phyloP scores from a whole-genome alignment of 2,888 invertebrate genomes.

The Morinoia aosen region DNA sequence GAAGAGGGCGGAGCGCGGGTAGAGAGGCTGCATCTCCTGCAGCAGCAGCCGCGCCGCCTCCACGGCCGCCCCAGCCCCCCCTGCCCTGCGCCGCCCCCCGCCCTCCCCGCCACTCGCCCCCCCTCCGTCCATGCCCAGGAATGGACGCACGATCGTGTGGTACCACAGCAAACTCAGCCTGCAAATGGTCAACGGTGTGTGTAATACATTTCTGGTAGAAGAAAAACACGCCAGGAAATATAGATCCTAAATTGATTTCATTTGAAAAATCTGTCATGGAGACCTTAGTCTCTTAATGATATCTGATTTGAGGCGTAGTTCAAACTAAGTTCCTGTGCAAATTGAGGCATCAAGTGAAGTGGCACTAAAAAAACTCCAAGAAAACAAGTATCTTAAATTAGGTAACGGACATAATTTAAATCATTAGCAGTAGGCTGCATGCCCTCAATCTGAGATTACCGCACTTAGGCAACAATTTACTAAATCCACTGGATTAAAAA shows the following conservation, averaged over 20 bases:
- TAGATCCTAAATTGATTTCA: neutral
- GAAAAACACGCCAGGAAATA: neutral
- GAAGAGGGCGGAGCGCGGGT: constrained; percentile 78
- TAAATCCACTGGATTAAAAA: no score
- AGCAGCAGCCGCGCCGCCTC: constrained; percentile 75
- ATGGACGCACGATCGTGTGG: constrained; percentile 80
- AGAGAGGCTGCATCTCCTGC: constrained; percentile 75
- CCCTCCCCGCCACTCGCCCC: constrained; percentile 68
- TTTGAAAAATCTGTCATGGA: neutral
- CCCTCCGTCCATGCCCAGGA: constrained; percentile 78
- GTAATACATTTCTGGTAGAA: neutral
- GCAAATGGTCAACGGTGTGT: constrained; percentile 26
- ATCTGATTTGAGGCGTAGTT: neutral
- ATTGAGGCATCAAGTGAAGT: neutral
- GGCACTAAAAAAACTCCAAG: neutral
- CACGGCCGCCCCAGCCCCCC: constrained; percentile 71
- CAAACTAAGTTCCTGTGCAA: neutral
- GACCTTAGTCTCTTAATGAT: neutral
- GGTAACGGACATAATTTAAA: neutral
- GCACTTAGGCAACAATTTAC: neutral
- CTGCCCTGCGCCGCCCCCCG: constrained; percentile 75
- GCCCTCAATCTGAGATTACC: neutral
- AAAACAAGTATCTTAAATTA: neutral
- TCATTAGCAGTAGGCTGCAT: neutral
- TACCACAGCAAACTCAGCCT: constrained; percentile 79